Evolutionary conservation across 2,888 invertebrate species (phyloP), one percentile per base, ranked within the genome.

Genomic region (Thysanoteuthis rhombus): DNA sequence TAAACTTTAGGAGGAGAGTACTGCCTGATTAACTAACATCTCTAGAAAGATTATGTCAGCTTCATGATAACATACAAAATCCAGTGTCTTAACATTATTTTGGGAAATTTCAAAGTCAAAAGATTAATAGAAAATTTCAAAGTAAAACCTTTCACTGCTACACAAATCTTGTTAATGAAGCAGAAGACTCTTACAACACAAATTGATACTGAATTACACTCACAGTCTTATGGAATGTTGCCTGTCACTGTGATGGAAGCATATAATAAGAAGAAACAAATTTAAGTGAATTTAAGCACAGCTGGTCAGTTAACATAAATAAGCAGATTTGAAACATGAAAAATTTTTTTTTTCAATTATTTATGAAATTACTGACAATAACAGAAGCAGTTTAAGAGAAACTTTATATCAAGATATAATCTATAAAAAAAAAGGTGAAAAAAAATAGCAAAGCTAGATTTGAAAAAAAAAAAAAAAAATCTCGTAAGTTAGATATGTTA

Each of bases 51-150:
- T 36, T 75, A 75, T 75, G 75, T 75, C 75, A 75, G 75, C 75
- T 75, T 75, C 75, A 75, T 75, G 75, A 75, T 75, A 75, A 75
- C 75, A 75, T 75, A 75, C n/a, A 75, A 75, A 75, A 75, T 75
- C 75, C 75, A n/a, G 75, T 75, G n/a, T 75, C 75, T 75, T 75
- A 75, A n/a, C n/a, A 75, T 36, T 36, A 75, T 16, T 36, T 75
- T 75, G n/a, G 16, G 75, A 75, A 75, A n/a, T 75, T 75, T n/a
- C 12, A 75, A 36, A 75, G 36, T 75, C 12, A 36, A 58, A 58
- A n/a, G 10, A 75, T 36, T 75, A 36, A 75, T n/a, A 75, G 75
- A 75, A 75, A 75, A 75, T 75, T 75, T 75, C 75, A 75, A 75
- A 36, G n/a, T 75, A 75, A 36, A 75, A 75, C 75, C 75, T 75